Conservation (phyloP, 2,888 invertebrate genomes). For the Rhingia campestris region DNA sequence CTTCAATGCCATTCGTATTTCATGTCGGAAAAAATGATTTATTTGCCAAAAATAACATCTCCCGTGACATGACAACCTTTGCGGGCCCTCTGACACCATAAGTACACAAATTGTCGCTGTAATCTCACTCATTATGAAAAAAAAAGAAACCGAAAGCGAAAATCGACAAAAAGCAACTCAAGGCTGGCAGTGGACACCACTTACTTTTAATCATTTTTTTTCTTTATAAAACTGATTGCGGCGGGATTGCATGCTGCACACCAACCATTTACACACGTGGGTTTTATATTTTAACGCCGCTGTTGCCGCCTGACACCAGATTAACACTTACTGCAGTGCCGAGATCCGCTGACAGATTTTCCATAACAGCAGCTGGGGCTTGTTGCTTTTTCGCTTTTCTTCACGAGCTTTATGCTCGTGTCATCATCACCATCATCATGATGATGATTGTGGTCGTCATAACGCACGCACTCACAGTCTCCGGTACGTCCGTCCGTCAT, state of each 20-base stretch:
- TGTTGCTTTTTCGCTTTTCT: conserved; percentile 14
- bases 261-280: conserved; percentile 41
- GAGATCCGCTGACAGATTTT: conserved; percentile 57
- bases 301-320: conserved; percentile 47
- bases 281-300: conserved; percentile 28
- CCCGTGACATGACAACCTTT: conserved; percentile 2
- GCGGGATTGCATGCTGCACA: conserved; percentile 61
- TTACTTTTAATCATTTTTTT: conserved; percentile 29
- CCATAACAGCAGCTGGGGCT: conserved; percentile 51
- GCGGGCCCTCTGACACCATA: conserved; percentile 17
- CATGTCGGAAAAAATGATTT: conserved; percentile 12
- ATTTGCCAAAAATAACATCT: conserved; percentile 24
- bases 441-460: conserved; percentile 49
- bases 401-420: conserved; percentile 50
- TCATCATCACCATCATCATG: conserved; percentile 43
- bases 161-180: conserved; percentile 34
- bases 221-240: conserved; percentile 34
- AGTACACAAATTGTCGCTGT: conserved; percentile 48
- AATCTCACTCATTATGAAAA: conserved; percentile 56
- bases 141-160: conserved; percentile 58
- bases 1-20: too few relatives aligned
- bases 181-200: conserved; percentile 23
- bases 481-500: conserved; percentile 35
- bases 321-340: conserved; percentile 59
- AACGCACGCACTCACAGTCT: conserved; percentile 65